phyloP scores from a whole-genome alignment of 2,888 invertebrate species.

The Dryomyza anilis region DNA sequence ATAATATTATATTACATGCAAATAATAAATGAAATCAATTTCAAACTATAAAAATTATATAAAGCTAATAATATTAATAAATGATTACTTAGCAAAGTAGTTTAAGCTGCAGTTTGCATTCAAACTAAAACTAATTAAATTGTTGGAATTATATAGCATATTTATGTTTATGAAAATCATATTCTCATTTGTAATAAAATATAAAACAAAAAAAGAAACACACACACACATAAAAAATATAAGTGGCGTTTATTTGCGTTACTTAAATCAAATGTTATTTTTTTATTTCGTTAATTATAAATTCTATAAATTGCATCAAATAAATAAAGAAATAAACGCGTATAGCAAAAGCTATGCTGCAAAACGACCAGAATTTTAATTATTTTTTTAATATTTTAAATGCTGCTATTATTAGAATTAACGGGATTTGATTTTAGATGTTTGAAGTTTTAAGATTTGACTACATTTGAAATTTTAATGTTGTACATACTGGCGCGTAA shows the following conservation, averaged over 20 bases:
- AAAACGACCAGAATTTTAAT: not conserved
- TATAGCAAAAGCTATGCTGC: not conserved
- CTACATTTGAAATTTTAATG: too few relatives aligned
- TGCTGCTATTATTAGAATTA: too few relatives aligned
- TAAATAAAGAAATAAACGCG: not conserved
- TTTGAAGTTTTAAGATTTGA: too few relatives aligned
- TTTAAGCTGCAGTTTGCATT: too few relatives aligned
- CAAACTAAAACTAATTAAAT: not conserved
- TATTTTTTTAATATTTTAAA: not conserved
- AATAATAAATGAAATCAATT: not conserved
- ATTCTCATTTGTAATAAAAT: not conserved
- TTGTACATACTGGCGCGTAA: too few relatives aligned
- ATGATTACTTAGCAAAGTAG: not conserved
- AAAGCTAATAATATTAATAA: not conserved
- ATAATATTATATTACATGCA: not conserved
- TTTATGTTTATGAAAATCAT: not conserved
- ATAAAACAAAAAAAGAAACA: not conserved
- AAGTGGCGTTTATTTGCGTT: conserved; percentile 3
- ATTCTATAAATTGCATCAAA: not conserved
- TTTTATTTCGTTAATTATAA: conserved; percentile 6
- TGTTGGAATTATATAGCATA: not conserved
- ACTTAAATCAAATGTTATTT: not conserved
- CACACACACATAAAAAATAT: too few relatives aligned
- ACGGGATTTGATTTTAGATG: not conserved
- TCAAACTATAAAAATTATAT: not conserved